Conservation (phyloP, 1,140 invertebrate genomes). For the Megalonaias nervosa region DNA sequence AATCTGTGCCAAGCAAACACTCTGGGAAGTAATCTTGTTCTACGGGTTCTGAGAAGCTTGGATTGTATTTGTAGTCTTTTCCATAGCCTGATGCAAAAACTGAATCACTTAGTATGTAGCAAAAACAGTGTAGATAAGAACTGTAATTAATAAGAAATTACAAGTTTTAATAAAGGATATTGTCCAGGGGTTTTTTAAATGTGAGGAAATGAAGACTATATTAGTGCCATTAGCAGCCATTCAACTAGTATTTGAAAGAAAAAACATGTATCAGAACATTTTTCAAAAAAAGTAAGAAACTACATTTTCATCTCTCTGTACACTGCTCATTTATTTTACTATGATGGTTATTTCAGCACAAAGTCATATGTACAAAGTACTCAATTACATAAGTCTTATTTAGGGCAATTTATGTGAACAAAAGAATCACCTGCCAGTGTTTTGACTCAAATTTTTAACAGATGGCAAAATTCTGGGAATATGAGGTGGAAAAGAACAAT, state of each 20-base stretch:
- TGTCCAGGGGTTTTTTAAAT: neutral
- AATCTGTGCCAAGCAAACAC: constrained; percentile 50
- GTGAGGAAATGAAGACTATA: neutral
- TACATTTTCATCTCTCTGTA: too few relatives aligned
- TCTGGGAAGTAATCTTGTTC: constrained; percentile 66
- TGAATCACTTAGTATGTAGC: neutral
- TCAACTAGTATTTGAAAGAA: neutral
- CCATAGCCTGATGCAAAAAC: constrained; percentile 71
- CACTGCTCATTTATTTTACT: too few relatives aligned
- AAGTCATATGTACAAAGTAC: too few relatives aligned
- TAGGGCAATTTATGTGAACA: too few relatives aligned
- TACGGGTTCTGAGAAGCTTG: constrained; percentile 44
- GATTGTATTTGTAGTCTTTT: constrained; percentile 69
- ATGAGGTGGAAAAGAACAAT: too few relatives aligned
- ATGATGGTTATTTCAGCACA: too few relatives aligned
- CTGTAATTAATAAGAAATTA: neutral
- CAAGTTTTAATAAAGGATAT: neutral
- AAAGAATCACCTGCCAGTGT: too few relatives aligned
- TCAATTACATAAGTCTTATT: too few relatives aligned
- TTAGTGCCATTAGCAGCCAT: neutral
- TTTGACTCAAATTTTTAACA: too few relatives aligned
- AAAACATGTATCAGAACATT: neutral
- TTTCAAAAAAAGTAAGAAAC: too few relatives aligned
- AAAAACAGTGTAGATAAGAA: neutral
- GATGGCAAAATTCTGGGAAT: too few relatives aligned